These are phyloP conservation scores for Panagrolaimus sp. DNA, from an alignment of 1,140 invertebrate genomes.

Conservation along the genomic window DNA sequence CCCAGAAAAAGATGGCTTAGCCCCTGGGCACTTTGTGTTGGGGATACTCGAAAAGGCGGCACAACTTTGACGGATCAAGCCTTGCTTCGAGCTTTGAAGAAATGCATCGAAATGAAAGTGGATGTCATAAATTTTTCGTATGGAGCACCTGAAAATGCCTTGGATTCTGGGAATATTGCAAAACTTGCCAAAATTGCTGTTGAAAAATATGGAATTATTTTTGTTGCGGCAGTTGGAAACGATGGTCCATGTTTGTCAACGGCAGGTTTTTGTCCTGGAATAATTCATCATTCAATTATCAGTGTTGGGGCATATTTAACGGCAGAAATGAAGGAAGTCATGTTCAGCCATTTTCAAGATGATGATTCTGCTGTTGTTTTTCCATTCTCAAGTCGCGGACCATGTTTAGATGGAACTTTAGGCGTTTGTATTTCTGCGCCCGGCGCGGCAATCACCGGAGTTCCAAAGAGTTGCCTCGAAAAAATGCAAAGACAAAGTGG, in stretches of 20 bases:
- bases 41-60: constrained; percentile 76
- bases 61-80: no score
- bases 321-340: no score
- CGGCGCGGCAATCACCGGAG: no score
- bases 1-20: constrained; percentile 83
- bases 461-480: no score
- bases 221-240: constrained; percentile 86
- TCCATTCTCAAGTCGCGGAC: constrained; percentile 96
- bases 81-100: constrained; percentile 73
- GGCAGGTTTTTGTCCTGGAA: no score
- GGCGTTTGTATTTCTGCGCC: no score
- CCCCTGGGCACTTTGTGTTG: constrained; percentile 85
- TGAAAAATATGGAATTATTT: constrained; percentile 81
- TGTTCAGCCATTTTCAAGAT: neutral
- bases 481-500: no score
- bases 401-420: no score
- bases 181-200: constrained; percentile 81
- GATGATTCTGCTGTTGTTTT: constrained; percentile 74
- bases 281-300: no score
- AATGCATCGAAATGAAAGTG: constrained; percentile 62
- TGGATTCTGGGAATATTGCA: constrained; percentile 77
- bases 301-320: no score
- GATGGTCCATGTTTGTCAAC: constrained; percentile 85
- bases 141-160: constrained; percentile 85
- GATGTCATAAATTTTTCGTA: constrained; percentile 97